Conservation (phyloP, 2,888 invertebrate genomes). For the Cecidostiba fungosa region DNA sequence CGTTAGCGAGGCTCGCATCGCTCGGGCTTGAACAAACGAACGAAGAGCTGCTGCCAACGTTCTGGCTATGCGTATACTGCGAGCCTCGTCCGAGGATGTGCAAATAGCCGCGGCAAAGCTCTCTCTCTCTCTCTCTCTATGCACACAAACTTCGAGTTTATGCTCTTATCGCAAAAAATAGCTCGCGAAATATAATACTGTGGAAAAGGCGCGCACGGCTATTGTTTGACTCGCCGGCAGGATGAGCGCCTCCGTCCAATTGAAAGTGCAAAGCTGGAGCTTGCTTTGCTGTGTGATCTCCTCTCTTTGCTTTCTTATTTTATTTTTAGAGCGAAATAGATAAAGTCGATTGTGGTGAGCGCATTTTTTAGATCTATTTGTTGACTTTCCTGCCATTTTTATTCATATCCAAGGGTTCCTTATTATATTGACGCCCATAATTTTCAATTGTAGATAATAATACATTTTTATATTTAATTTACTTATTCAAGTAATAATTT, state of each 20-base stretch:
- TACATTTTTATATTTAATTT: not conserved
- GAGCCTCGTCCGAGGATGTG: conserved; percentile 42
- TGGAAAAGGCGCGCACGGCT: conserved; percentile 38
- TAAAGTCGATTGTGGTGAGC: not conserved
- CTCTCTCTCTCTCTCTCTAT: not conserved
- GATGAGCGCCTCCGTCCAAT: conserved; percentile 23
- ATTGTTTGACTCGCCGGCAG: conserved; percentile 38
- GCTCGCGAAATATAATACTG: conserved; percentile 39
- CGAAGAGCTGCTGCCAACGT: conserved; percentile 45
- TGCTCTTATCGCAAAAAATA: conserved; percentile 54
- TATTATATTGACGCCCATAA: not conserved
- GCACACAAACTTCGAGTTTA: conserved; percentile 39
- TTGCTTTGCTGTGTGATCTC: not conserved
- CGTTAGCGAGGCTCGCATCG: conserved; percentile 70
- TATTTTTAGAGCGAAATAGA: not conserved
- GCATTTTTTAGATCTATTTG: not conserved
- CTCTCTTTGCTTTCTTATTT: not conserved
- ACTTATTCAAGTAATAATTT: not conserved
- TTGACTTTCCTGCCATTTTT: not conserved
- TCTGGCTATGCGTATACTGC: not conserved
- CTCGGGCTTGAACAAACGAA: conserved; percentile 58
- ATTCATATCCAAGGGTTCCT: no score
- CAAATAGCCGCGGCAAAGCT: conserved; percentile 37
- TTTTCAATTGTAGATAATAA: not conserved
- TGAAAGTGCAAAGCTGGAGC: conserved; percentile 14